phyloP scores from a whole-genome alignment of 2,113 vertebrate species.

The Phainopepla nitens region DNA sequence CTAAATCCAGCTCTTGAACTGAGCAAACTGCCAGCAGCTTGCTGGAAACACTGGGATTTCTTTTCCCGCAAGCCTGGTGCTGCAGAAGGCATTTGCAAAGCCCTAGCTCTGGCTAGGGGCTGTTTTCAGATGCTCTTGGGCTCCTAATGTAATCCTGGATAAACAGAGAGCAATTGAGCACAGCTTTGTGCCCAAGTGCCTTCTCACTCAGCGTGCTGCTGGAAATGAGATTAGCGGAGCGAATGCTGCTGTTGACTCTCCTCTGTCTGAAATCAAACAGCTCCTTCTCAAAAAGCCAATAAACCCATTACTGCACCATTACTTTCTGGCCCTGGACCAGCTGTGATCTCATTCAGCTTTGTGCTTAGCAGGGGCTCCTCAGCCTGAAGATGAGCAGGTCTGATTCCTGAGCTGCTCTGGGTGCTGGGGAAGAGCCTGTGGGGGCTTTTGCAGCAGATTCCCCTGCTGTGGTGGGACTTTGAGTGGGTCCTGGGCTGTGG shows the following conservation, averaged over 20 bases:
- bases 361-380: background rate
- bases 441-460: background rate
- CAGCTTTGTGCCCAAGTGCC: slow-evolving; percentile 5
- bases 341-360: slow-evolving; percentile 35
- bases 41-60: background rate
- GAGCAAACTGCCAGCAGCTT: background rate
- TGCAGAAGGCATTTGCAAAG: background rate
- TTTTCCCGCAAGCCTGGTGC: background rate
- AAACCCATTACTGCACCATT: slow-evolving; percentile 42
- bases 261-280: slow-evolving; percentile 22
- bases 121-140: background rate
- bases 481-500: background rate
- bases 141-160: slow-evolving; percentile 4
- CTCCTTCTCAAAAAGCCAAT: slow-evolving; percentile 39
- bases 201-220: background rate
- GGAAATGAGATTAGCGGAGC: slow-evolving; percentile 8
- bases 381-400: background rate
- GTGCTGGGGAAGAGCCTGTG: background rate
- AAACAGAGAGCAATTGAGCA: slow-evolving; percentile 1
- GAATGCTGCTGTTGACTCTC: background rate
- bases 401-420: background rate
- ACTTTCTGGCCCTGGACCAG: slow-evolving; percentile 34
- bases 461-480: background rate
- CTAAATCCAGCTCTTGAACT: background rate
- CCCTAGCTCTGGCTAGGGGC: background rate